phyloP scores from a whole-genome alignment of 35 echinoderm and acorn worm species.

The Antedon bifida region DNA sequence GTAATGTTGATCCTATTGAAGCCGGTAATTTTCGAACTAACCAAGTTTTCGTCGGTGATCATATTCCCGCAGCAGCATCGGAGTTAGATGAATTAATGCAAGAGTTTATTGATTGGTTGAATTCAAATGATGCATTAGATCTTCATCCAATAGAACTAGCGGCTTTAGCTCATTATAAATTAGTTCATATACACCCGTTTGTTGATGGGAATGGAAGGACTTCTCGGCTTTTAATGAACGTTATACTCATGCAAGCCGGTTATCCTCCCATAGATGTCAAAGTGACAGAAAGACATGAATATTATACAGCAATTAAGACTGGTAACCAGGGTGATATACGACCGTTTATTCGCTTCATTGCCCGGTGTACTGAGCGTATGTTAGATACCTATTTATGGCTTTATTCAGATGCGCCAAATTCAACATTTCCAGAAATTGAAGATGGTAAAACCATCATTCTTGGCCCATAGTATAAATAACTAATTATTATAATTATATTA shows the following conservation, averaged over 20 bases:
- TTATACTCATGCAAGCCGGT: slow-evolving; percentile 70
- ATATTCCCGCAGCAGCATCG: slow-evolving; percentile 57
- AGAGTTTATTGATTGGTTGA: slow-evolving; percentile 81
- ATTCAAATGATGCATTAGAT: slow-evolving; percentile 43
- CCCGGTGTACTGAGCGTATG: slow-evolving; percentile 46
- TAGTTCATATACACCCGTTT: slow-evolving; percentile 88
- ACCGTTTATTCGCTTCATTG: slow-evolving; percentile 90
- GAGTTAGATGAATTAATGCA: slow-evolving; percentile 47
- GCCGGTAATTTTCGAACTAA: slow-evolving; percentile 64
- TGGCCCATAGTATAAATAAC: too few relatives aligned
- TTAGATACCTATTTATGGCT: slow-evolving; percentile 74
- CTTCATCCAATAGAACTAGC: slow-evolving; percentile 89
- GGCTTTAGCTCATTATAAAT: slow-evolving; percentile 83
- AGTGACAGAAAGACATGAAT: slow-evolving; percentile 45
- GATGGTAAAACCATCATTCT: slow-evolving; percentile 10
- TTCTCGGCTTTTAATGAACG: slow-evolving; percentile 80
- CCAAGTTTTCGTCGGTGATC: slow-evolving; percentile 80
- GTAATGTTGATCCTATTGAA: slow-evolving; percentile 65
- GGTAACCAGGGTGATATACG: slow-evolving; percentile 75
- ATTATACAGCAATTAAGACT: slow-evolving; percentile 67
- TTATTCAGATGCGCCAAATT: slow-evolving; percentile 26
- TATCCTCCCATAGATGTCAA: slow-evolving; percentile 84
- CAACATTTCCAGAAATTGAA: slow-evolving; percentile 38
- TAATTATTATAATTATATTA: too few relatives aligned
- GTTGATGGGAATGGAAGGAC: slow-evolving; percentile 88